Evolutionary conservation across 2,113 vertebrate species (phyloP).

Genomic region (Crocuta crocuta): DNA sequence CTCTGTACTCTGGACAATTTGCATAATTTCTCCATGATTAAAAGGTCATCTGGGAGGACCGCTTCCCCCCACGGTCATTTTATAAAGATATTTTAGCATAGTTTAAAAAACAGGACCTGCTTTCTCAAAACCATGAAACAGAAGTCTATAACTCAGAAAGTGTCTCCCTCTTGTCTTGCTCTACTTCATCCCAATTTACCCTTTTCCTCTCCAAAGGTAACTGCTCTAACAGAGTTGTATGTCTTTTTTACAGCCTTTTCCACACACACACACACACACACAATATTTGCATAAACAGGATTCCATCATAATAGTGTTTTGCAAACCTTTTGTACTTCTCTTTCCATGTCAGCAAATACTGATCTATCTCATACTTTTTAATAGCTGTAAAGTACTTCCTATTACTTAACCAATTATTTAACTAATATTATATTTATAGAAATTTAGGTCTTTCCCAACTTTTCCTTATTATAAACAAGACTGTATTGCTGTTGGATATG

Average conservation of each 20-base stretch:
- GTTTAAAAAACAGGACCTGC: not conserved
- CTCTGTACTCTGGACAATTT: not conserved
- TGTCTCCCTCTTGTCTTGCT: not conserved
- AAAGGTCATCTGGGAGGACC: not conserved
- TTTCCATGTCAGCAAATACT: not conserved
- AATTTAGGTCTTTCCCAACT: not conserved
- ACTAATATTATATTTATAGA: not conserved
- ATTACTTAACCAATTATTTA: constrained; percentile 28
- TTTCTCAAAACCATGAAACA: constrained; percentile 28
- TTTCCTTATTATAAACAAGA: constrained; percentile 49
- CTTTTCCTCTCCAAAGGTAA: not conserved
- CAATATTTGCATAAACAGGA: not conserved
- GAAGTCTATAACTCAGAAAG: constrained; percentile 33
- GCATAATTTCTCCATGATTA: not conserved
- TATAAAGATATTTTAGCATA: constrained; percentile 9
- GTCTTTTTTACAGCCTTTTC: not conserved
- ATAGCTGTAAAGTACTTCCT: not conserved
- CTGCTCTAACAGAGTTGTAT: not conserved
- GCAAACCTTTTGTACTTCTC: not conserved
- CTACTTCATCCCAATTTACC: not conserved
- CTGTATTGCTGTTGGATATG: not conserved
- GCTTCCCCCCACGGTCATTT: not conserved
- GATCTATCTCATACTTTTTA: not conserved
- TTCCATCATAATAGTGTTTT: constrained; percentile 5
- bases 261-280: not conserved